Conservation (phyloP, 2,888 invertebrate genomes). For the Eupithecia subumbrata region DNA sequence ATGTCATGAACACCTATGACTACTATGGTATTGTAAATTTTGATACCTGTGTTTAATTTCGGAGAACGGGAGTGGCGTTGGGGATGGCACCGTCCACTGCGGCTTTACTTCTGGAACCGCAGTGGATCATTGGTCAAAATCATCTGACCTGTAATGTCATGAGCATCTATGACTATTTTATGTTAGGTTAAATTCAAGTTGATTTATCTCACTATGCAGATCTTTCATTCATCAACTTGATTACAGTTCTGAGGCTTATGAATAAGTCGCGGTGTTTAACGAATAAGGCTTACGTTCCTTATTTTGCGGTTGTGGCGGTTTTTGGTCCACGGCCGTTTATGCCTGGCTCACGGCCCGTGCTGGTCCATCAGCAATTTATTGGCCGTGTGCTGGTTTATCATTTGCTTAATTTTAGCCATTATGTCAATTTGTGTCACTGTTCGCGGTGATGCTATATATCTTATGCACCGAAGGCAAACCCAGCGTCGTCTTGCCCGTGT, state of each 20-base stretch:
- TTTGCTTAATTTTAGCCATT: conserved; percentile 27
- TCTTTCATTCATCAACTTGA: not conserved
- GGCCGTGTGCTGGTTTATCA: conserved; percentile 5
- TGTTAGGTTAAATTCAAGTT: conserved; percentile 1
- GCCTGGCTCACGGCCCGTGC: not conserved
- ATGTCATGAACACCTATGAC: conserved; percentile 8
- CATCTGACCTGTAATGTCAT: conserved; percentile 22
- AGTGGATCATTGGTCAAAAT: conserved; percentile 21
- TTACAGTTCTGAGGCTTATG: conserved; percentile 3
- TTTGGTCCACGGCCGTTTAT: conserved; percentile 10
- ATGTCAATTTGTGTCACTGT: conserved; percentile 30
- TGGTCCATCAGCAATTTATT: not conserved
- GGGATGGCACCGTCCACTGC: conserved; percentile 9
- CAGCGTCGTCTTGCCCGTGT: conserved; percentile 13
- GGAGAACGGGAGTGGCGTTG: too few species aligned
- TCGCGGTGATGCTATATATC: conserved; percentile 28
- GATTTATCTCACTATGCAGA: not conserved
- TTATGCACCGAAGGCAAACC: conserved; percentile 33
- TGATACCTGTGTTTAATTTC: too few species aligned
- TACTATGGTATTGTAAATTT: not conserved
- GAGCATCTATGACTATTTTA: conserved; percentile 24
- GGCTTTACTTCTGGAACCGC: not conserved
- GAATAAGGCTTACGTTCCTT: conserved; percentile 15
- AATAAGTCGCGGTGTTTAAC: conserved; percentile 23
- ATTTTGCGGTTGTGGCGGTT: conserved; percentile 12